A percentile compares a stretch with the other conserved stretches of the same genome.
phyloP scores from a whole-genome alignment of 1,140 invertebrate genomes.

The Leptinotarsa lineolata region DNA sequence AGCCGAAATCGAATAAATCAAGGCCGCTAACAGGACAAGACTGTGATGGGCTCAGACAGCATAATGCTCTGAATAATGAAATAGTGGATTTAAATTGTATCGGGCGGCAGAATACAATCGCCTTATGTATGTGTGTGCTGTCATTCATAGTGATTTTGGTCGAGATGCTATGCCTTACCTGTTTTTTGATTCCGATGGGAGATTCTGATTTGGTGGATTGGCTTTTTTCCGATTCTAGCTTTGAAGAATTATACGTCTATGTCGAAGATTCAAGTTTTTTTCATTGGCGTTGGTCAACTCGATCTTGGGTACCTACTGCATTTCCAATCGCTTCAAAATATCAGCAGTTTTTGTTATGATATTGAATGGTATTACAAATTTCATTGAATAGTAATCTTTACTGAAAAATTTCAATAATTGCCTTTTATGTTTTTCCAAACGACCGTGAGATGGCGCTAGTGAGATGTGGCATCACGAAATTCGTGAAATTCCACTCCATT shows the following conservation, averaged over 20 bases:
- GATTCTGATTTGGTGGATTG: conserved; percentile 5
- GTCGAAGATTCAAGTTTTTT: neutral
- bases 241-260: neutral
- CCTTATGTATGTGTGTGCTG: conserved; percentile 14
- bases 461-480: too few relatives aligned
- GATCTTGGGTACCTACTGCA: too few relatives aligned
- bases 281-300: neutral
- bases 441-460: too few relatives aligned
- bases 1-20: conserved; percentile 28
- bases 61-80: conserved; percentile 29
- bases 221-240: neutral
- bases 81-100: conserved; percentile 29
- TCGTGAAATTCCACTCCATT: too few relatives aligned
- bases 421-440: too few relatives aligned
- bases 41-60: conserved; percentile 26
- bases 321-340: too few relatives aligned
- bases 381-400: too few relatives aligned
- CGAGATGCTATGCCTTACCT: conserved; percentile 4
- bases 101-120: conserved; percentile 22
- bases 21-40: conserved; percentile 25
- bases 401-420: too few relatives aligned
- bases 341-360: too few relatives aligned
- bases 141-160: conserved; percentile 27
- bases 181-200: conserved; percentile 5
- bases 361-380: too few relatives aligned